A percentile compares a stretch with the other conserved stretches of the same genome.
Evolutionary conservation across 2,797 vertebrate species (phyloP).

Genomic region (Sebastes paucispinis): DNA sequence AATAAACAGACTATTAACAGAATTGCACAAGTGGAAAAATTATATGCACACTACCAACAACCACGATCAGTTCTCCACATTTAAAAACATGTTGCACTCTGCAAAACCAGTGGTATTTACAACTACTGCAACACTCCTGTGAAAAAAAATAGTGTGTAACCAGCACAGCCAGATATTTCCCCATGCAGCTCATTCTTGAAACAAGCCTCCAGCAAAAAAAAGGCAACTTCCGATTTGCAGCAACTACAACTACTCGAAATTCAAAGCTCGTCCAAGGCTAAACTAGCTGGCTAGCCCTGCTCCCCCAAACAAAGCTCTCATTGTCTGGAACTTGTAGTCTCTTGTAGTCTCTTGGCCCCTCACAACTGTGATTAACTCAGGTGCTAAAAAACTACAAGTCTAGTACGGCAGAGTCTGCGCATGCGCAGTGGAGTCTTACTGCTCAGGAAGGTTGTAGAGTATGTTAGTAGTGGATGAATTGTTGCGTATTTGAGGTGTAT

Average conservation of each 20-base stretch:
- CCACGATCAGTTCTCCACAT: slow-evolving; percentile 18
- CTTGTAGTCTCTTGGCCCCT: slow-evolving; percentile 56
- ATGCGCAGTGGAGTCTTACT: slow-evolving; percentile 62
- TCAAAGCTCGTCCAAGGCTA: slow-evolving; percentile 74
- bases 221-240: slow-evolving; percentile 74
- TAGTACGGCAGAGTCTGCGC: slow-evolving; percentile 28
- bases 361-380: slow-evolving; percentile 61
- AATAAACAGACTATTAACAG: too few species aligned
- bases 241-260: slow-evolving; percentile 72
- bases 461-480: slow-evolving; percentile 58
- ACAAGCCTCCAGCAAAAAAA: slow-evolving; percentile 22
- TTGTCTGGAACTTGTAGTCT: slow-evolving; percentile 84
- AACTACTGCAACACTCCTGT: background rate
- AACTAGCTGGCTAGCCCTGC: slow-evolving; percentile 64
- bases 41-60: too few species aligned
- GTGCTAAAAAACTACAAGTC: slow-evolving; percentile 78
- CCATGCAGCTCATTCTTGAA: slow-evolving; percentile 14
- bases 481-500: slow-evolving; percentile 3
- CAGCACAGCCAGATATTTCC: background rate
- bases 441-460: slow-evolving; percentile 61
- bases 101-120: background rate
- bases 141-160: background rate
- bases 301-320: slow-evolving; percentile 76
- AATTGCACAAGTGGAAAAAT: too few species aligned
- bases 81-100: slow-evolving; percentile 58